phyloP scores from a whole-genome alignment of 2,797 vertebrate species.

The Helicolenus hilgendorfi region DNA sequence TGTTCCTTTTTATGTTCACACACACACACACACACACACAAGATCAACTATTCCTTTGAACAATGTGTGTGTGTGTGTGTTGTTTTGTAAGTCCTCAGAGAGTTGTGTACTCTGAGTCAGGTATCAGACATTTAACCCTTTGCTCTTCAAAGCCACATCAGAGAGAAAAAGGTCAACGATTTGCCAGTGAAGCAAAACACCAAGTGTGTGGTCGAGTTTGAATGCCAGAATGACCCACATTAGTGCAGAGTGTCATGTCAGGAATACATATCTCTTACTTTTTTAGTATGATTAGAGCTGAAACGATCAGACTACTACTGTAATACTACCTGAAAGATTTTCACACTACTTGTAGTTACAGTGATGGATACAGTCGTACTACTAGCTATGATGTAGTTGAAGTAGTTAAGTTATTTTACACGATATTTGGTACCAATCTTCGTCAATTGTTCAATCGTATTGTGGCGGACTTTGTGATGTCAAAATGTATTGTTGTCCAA shows the following conservation, averaged over 20 bases:
- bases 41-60: conserved; percentile 16
- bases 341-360: background rate
- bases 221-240: background rate
- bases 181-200: background rate
- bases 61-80: background rate
- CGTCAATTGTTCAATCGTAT: no score
- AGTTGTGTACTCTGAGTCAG: conserved; percentile 38
- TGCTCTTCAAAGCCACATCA: conserved; percentile 23
- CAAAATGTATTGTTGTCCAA: no score
- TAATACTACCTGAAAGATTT: background rate
- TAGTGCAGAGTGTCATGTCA: background rate
- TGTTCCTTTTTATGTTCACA: conserved; percentile 11
- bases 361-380: background rate
- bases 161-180: background rate
- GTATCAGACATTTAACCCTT: conserved; percentile 8
- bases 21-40: conserved; percentile 2
- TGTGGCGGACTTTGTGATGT: accelerated
- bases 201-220: background rate
- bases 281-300: background rate
- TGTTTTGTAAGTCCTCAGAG: conserved; percentile 35
- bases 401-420: background rate
- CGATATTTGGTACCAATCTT: background rate
- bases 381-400: background rate
- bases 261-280: background rate
- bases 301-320: background rate